A percentile compares a stretch with the other conserved stretches of the same genome.
phyloP scores from a whole-genome alignment of 2,888 invertebrate species.

The Craniophora ligustri region DNA sequence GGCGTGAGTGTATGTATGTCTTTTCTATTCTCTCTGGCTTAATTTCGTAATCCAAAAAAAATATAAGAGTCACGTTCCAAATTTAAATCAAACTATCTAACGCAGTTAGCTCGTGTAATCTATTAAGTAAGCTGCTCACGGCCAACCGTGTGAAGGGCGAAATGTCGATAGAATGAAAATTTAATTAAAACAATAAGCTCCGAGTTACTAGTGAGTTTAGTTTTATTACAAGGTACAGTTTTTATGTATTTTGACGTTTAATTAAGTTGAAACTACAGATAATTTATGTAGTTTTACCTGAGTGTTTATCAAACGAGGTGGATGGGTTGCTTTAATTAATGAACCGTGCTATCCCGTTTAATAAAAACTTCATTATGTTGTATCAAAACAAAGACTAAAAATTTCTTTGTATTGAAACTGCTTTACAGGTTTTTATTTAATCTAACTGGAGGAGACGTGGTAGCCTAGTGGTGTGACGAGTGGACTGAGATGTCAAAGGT shows the following conservation, averaged over 20 bases:
- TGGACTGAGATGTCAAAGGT: too few relatives aligned
- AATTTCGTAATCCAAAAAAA: not conserved
- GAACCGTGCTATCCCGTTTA: not conserved
- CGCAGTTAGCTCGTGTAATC: slow-evolving; percentile 29
- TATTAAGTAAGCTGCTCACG: slow-evolving; percentile 30
- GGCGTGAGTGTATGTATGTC: too few relatives aligned
- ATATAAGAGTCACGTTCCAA: slow-evolving; percentile 12
- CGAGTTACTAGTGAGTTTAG: slow-evolving; percentile 23
- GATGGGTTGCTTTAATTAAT: not conserved
- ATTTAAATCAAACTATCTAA: slow-evolving; percentile 32
- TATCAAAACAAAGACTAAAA: too few relatives aligned
- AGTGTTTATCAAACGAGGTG: not conserved
- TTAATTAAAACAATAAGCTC: slow-evolving; percentile 37
- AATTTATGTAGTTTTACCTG: not conserved
- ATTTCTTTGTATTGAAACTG: too few relatives aligned
- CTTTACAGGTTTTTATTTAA: too few relatives aligned
- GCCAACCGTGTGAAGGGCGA: slow-evolving; percentile 23
- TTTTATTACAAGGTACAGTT: slow-evolving; percentile 3
- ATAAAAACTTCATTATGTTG: too few relatives aligned
- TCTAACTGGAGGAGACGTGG: too few relatives aligned
- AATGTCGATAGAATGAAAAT: slow-evolving; percentile 27
- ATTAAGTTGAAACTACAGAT: not conserved
- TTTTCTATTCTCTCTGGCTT: not conserved
- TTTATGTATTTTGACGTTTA: slow-evolving; percentile 3
- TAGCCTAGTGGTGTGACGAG: too few relatives aligned